These are phyloP conservation scores for Periophthalmus magnuspinnatus DNA, from an alignment of 2,797 vertebrate genomes.

Conservation along the genomic window DNA sequence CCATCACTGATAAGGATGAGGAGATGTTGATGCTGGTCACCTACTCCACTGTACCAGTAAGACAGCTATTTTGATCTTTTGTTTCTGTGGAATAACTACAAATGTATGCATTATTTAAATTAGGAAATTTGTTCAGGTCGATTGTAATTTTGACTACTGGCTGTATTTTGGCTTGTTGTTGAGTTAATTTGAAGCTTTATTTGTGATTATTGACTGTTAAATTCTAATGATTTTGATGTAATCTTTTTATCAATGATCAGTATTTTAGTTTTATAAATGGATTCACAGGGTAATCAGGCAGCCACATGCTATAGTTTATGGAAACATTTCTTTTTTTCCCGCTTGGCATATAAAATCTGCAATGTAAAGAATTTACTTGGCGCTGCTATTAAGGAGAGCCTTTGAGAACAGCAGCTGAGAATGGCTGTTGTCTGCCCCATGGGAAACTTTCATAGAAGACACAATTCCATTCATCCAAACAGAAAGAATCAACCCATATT, in stretches of 20 bases:
- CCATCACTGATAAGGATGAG: conserved; percentile 36
- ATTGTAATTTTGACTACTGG: neutral
- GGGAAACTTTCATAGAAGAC: conserved; percentile 22
- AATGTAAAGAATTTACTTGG: conserved; percentile 42
- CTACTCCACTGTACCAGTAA: conserved; percentile 90
- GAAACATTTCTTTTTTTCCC: conserved; percentile 14
- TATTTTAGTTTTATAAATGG: too few species aligned
- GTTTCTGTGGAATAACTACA: neutral
- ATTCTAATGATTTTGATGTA: too few species aligned
- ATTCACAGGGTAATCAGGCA: neutral
- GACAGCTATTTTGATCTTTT: conserved; percentile 29
- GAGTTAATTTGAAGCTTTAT: neutral
- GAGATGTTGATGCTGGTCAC: conserved; percentile 86
- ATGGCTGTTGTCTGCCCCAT: conserved; percentile 16
- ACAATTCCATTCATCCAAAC: neutral
- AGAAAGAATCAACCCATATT: neutral
- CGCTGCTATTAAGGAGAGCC: conserved; percentile 31
- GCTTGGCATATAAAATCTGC: conserved; percentile 18
- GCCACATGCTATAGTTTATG: conserved; percentile 12
- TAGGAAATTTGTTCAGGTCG: neutral
- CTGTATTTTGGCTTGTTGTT: neutral
- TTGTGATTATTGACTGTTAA: neutral
- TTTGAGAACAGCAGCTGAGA: conserved; percentile 16
- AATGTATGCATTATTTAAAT: neutral
- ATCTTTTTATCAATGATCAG: too few species aligned